Evolutionary conservation across 2,888 invertebrate species (phyloP), one percentile per base, ranked within the genome.

Genomic region (Marasmarcha lunaedactyla): DNA sequence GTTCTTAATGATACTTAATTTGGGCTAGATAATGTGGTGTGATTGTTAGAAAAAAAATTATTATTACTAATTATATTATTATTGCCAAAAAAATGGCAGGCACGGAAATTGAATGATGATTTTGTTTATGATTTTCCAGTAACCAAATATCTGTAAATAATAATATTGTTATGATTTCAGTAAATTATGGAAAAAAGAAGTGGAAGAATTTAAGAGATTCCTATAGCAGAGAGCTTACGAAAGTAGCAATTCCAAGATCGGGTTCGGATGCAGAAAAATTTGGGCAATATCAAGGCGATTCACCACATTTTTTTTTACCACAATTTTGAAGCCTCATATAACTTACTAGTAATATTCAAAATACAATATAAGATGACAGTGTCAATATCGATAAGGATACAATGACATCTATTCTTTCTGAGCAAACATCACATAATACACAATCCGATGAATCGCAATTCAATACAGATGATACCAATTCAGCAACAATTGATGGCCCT

Each of bases 261-360:
- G 42, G 39, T 26, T 35, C 37, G 15, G 42, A 40, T 3, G 40
- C 40, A 30, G 42, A 43, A 33, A 15, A 40, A 36, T 36, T 40
- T 35, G 39, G 36, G 33, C 37, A 35, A 40, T 42, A 42, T 42
- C 26, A 35, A 40, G 42, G 40, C 42, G 35, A 36, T 37, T 39
- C 34, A 37, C 42, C 42, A 42, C 36, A 42, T 42, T 42, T 42
- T 40, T 42, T 42, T 42, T 42, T 36, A 42, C 36, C 26, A 37
- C 30, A 25, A 42, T 36, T 40, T 37, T 42, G 37, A 40, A 42
- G 36, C 42, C 42, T 36, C 40, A 40, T 35, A 37, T 40, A 42
- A 40, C 42, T n/a, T 38, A 36, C 38, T 5, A 39, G 38, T 35
- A 43, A 43, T 34, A 41, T 41, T 43, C 35, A 41, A 43, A 37